Evolutionary conservation across 2,113 vertebrate genomes (phyloP).

Genomic region (Nothocercus julius): DNA sequence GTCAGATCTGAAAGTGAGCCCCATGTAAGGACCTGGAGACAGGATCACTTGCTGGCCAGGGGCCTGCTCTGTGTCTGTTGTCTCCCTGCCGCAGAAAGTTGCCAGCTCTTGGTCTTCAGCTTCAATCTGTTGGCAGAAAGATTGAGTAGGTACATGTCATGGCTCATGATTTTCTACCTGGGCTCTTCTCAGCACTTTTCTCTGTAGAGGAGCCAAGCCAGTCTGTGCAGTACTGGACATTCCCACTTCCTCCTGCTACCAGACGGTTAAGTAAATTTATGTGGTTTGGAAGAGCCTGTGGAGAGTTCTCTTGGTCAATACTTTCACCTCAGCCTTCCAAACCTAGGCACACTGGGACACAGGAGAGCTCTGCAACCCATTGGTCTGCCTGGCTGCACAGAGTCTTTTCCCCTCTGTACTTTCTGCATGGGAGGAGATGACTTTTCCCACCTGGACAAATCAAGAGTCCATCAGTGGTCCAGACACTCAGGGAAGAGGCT

Average conservation of each 20-base stretch:
- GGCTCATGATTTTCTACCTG: neutral
- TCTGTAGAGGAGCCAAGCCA: neutral
- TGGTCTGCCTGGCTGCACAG: neutral
- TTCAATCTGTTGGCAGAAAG: constrained; percentile 81
- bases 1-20: constrained; percentile 88
- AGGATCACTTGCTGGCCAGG: constrained; percentile 82
- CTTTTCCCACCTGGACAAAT: neutral
- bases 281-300: neutral
- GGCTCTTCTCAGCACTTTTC: neutral
- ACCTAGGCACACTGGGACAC: neutral
- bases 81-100: constrained; percentile 88
- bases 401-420: neutral
- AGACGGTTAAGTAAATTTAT: neutral
- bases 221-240: too few relatives aligned
- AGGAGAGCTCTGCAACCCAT: too few relatives aligned
- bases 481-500: neutral
- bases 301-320: neutral
- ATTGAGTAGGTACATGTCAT: rapidly evolving
- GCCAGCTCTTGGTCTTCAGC: constrained; percentile 85
- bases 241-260: neutral
- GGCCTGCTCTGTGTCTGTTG: constrained; percentile 89
- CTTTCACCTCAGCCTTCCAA: too few relatives aligned
- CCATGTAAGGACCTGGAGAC: constrained; percentile 83
- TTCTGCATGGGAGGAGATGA: neutral
- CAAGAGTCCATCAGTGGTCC: neutral